A percentile compares a stretch with the other conserved stretches of the same genome.
Evolutionary conservation across 2,113 vertebrate species (phyloP).

Genomic region (Odobenus rosmarus): DNA sequence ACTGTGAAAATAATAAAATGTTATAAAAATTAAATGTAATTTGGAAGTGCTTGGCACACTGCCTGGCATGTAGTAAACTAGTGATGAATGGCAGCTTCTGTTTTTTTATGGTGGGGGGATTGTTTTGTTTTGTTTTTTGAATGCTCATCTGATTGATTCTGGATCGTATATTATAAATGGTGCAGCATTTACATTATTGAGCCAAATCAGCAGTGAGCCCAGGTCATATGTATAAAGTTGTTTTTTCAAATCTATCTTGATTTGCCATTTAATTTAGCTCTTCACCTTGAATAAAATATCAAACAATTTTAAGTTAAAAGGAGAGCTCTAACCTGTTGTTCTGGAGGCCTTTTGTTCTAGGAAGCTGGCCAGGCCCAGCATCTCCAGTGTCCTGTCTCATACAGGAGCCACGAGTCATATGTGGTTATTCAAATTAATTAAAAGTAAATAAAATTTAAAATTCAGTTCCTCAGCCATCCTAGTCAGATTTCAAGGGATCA

Average conservation of each 20-base stretch:
- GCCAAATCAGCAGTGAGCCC: neutral
- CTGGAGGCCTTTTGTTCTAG: neutral
- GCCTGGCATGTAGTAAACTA: neutral
- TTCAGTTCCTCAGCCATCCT: neutral
- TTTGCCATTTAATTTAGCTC: neutral
- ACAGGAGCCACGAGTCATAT: neutral
- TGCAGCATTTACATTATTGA: neutral
- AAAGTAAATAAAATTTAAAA: constrained; percentile 3
- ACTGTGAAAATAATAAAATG: neutral
- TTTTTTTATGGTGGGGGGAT: neutral
- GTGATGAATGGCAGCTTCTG: neutral
- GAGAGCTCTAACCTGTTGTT: neutral
- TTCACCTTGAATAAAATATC: neutral
- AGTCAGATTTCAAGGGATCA: neutral
- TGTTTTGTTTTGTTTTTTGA: neutral
- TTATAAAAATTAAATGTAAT: neutral
- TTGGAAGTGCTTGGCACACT: neutral
- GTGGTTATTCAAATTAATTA: neutral
- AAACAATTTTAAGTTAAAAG: neutral
- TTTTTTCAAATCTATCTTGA: neutral
- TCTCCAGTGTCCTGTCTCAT: neutral
- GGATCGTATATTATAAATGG: neutral
- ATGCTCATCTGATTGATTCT: neutral
- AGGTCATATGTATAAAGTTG: neutral
- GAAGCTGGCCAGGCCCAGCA: neutral